Evolutionary conservation across 1,140 invertebrate species (phyloP).

Genomic region (Drosophila takahashii): DNA sequence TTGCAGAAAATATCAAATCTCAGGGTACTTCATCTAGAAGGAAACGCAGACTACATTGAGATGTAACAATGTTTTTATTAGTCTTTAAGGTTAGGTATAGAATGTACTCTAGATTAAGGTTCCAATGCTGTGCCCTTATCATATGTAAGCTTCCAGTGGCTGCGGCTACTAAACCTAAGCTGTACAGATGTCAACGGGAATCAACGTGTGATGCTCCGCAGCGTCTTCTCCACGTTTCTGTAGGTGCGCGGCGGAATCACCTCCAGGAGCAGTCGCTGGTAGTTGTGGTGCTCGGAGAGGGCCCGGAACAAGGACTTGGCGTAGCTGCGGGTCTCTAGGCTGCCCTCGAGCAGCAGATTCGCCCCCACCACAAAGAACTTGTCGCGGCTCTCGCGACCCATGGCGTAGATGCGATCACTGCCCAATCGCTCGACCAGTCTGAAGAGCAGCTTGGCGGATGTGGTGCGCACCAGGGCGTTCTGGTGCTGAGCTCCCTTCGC

Average conservation of each 20-base stretch:
- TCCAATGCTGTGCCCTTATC: neutral
- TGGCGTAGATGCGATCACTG: constrained; percentile 89
- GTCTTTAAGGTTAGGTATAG: constrained; percentile 24
- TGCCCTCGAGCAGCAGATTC: constrained; percentile 93
- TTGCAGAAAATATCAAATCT: too few relatives aligned
- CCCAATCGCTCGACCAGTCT: constrained; percentile 90
- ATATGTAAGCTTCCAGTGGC: constrained; percentile 7
- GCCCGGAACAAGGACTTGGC: constrained; percentile 88
- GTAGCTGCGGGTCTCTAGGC: constrained; percentile 92
- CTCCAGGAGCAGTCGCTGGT: constrained; percentile 88
- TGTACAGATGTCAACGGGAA: constrained; percentile 18
- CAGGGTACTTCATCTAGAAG: too few relatives aligned
- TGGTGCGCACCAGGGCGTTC: constrained; percentile 92
- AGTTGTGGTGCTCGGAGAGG: constrained; percentile 87
- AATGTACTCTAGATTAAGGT: constrained; percentile 4
- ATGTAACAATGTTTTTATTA: constrained; percentile 43
- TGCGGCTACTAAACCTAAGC: neutral
- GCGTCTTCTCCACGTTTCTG: constrained; percentile 89
- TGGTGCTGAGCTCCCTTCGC: constrained; percentile 90
- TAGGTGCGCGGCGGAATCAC: constrained; percentile 88
- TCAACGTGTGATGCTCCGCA: constrained; percentile 80
- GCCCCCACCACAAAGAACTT: constrained; percentile 92
- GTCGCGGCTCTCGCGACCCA: constrained; percentile 92
- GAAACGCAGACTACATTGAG: neutral
- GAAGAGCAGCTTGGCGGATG: constrained; percentile 92